phyloP scores from a whole-genome alignment of 2,797 vertebrate genomes.

The Tragopan temminckii region DNA sequence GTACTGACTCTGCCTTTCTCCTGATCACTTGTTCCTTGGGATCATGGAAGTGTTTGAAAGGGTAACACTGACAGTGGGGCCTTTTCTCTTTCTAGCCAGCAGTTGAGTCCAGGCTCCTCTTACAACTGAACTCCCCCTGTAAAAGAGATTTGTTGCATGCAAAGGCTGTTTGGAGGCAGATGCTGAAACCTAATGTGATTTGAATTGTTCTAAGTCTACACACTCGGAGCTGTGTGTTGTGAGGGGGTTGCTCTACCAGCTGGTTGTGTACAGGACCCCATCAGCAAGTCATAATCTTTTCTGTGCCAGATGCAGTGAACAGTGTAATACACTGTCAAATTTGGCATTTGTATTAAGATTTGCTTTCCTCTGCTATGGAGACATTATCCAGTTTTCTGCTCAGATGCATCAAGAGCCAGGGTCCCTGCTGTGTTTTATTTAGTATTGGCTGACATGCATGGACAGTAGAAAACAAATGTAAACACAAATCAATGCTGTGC shows the following conservation, averaged over 20 bases:
- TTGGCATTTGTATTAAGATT: background rate
- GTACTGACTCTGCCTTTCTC: background rate
- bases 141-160: background rate
- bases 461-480: slow-evolving; percentile 13
- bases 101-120: background rate
- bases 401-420: background rate
- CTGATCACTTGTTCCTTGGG: background rate
- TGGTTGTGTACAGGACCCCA: background rate
- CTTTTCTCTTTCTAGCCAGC: background rate
- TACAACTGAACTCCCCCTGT: background rate
- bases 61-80: too few relatives aligned
- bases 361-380: background rate
- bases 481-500: background rate
- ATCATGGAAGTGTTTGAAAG: background rate
- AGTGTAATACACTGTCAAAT: background rate
- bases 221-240: background rate
- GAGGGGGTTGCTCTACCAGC: background rate
- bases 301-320: background rate
- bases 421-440: slow-evolving; percentile 28
- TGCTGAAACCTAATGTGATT: background rate
- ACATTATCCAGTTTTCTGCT: background rate
- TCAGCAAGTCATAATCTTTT: background rate
- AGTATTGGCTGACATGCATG: background rate
- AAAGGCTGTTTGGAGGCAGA: background rate
- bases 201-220: rapidly evolving